Percentiles rank a stretch among this genome's conserved stretches.
Conservation (phyloP, 2,113 vertebrate genomes). For the Murina feae region DNA sequence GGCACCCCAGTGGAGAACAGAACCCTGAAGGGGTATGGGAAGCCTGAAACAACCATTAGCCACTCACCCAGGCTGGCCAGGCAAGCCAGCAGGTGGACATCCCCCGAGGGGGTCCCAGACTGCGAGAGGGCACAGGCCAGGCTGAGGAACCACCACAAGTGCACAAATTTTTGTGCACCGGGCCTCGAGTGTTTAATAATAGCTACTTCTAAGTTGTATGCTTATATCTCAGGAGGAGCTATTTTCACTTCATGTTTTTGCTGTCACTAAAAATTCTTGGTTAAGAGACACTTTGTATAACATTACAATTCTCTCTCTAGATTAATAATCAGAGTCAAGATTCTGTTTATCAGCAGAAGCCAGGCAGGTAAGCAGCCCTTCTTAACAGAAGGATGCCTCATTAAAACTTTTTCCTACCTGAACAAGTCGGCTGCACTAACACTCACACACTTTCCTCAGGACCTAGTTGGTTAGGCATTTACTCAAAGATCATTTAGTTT, state of each 20-base stretch:
- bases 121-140: too few species aligned
- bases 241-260: constrained; percentile 5
- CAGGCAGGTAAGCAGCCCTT: not conserved
- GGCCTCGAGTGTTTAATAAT: not conserved
- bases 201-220: not conserved
- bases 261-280: not conserved
- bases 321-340: not conserved
- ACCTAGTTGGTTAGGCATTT: not conserved
- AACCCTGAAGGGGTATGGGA: too few species aligned
- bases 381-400: not conserved
- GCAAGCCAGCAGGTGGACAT: too few species aligned
- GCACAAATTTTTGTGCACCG: too few species aligned
- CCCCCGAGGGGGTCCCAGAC: too few species aligned
- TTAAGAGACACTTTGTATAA: not conserved
- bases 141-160: too few species aligned
- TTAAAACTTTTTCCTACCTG: not conserved
- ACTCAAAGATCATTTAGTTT: not conserved
- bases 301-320: constrained; percentile 24
- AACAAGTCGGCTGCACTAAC: not conserved
- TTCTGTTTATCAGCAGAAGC: not conserved
- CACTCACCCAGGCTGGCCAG: too few species aligned
- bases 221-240: not conserved
- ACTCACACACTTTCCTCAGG: not conserved
- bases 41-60: too few species aligned
- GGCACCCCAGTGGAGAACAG: too few species aligned